Base-by-base conservation (phyloP, 2,113 vertebrate species). In the Brachyistius frenatus region DNA sequence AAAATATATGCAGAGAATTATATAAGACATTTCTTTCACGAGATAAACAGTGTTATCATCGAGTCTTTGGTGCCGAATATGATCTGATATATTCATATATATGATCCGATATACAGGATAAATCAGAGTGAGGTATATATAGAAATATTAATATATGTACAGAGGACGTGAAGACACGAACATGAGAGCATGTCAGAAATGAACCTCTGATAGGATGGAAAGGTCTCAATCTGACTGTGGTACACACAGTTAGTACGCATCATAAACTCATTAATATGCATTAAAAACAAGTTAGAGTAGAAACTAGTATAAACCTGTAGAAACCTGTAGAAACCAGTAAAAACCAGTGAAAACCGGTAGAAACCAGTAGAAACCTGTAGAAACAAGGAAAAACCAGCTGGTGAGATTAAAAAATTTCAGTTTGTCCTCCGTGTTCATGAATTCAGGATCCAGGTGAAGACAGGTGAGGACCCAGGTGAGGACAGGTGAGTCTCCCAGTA, bases 1-100 rank as follows among this genome's bases (percentile, higher is more conserved):
- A 91, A 64, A 81, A 89, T 83, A 81, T 67, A 35, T 66, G 35
- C 71, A 78, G 36, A 66, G n/a, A 5, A 49, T 49, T 32, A 76
- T 8, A 39, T 70, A 86, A 82, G 72, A 89, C 31, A 2, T 63
- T 84, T 75, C 0, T 10, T 23, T 73, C 60, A 54, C 2, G 0
- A 52, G 52, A 67, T 46, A 41, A 57, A 57, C 55, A 7, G 2
- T n/a, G 7, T 41, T 39, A 44, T 50, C 55, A 62, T 56, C 2
- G 1, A 30, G 36, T 82, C 82, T 88, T 86, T 88, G 79, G 79
- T 54, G 50, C 47, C 15, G 47, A 36, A 41, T 11, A 56, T 49
- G 1, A 41, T 47, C 44, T 57, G 23, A 74, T 61, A 66, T 52
- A 64, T 23, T 23, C 52, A 15, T 11, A 49, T 14, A 49, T 7